Percentiles rank a stretch among this genome's conserved stretches.
phyloP scores from a whole-genome alignment of 2,113 vertebrate genomes.

The Brachyhypopomus gauderio region DNA sequence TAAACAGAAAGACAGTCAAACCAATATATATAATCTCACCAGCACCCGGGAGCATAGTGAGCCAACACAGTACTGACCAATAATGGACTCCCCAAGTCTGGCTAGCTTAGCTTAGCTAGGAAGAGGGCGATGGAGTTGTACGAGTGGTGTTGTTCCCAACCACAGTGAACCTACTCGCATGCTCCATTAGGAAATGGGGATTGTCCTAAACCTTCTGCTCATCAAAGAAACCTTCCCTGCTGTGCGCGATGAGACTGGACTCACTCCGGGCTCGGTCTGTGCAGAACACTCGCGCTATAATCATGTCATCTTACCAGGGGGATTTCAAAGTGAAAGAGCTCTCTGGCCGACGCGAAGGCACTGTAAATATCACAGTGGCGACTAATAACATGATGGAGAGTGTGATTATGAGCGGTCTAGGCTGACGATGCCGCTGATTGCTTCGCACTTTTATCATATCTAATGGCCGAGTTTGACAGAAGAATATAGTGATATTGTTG shows the following conservation, averaged over 20 bases:
- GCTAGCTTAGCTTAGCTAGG: too few relatives aligned
- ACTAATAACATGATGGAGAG: constrained; percentile 56
- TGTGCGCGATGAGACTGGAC: not conserved
- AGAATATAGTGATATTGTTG: constrained; percentile 55
- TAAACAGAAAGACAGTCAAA: too few relatives aligned
- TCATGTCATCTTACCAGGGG: constrained; percentile 17
- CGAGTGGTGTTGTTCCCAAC: too few relatives aligned
- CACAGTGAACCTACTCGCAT: too few relatives aligned
- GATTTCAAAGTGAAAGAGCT: constrained; percentile 13
- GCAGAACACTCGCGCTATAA: constrained; percentile 7
- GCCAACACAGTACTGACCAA: too few relatives aligned
- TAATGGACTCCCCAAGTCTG: too few relatives aligned
- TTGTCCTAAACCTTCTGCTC: too few relatives aligned
- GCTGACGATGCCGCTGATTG: constrained; percentile 41
- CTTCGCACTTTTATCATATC: constrained; percentile 52
- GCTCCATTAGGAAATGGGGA: too few relatives aligned
- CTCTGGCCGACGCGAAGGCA: constrained; percentile 30
- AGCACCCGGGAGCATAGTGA: too few relatives aligned
- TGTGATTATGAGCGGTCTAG: constrained; percentile 41
- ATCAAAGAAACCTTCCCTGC: not conserved
- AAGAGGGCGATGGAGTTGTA: too few relatives aligned
- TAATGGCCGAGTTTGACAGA: constrained; percentile 46
- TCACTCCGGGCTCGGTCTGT: not conserved
- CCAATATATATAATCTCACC: too few relatives aligned
- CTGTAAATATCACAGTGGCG: constrained; percentile 45